Evolutionary conservation across 2,113 vertebrate species (phyloP).

Genomic region (Epinephelus moara): DNA sequence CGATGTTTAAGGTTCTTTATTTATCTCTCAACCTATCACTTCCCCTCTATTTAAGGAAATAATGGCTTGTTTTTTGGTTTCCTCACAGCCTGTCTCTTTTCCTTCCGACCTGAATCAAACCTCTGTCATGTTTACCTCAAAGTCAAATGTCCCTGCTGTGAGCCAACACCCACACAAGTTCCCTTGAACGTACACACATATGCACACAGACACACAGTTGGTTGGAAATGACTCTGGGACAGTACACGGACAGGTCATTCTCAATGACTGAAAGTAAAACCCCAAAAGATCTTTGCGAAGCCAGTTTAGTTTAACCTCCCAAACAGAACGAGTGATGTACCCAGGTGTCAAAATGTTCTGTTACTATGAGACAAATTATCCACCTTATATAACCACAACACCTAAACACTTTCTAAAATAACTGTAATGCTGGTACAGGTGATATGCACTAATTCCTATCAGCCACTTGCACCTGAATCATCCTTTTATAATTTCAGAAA

Average conservation of each 20-base stretch:
- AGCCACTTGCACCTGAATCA: constrained; percentile 49
- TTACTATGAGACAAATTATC: neutral
- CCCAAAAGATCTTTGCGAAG: neutral
- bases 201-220: too few species aligned
- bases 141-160: neutral
- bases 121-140: too few species aligned
- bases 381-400: constrained; percentile 31
- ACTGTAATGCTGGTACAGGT: constrained; percentile 19
- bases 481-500: constrained; percentile 46
- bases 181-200: neutral
- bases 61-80: too few species aligned
- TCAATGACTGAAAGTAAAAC: neutral
- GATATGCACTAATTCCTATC: constrained; percentile 39
- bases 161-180: neutral
- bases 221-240: neutral
- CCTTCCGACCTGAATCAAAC: too few species aligned
- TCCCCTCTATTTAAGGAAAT: too few species aligned
- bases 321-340: constrained; percentile 17
- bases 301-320: constrained; percentile 15
- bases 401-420: constrained; percentile 35
- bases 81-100: too few species aligned
- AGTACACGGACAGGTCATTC: neutral
- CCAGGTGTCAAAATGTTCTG: neutral
- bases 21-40: too few species aligned
- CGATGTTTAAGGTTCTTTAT: too few species aligned